Evolutionary conservation across 2,888 invertebrate species (phyloP), one percentile per base, ranked within the genome.

Genomic region (Drosophila koepferae): DNA sequence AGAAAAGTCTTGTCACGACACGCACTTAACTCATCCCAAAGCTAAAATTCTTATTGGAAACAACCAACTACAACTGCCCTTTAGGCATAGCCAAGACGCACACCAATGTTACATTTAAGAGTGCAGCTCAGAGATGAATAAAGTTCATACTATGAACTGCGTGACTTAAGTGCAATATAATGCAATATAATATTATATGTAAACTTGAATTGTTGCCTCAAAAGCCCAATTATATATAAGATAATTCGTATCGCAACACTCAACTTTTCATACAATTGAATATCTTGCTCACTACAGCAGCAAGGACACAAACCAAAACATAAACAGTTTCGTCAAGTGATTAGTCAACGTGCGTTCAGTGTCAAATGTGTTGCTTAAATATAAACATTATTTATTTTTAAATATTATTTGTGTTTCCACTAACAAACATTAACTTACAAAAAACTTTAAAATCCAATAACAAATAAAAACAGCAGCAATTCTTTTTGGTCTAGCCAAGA

Each of bases 1-100:
- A 2, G 12, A 49, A n/a, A n/a, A n/a, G n/a, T n/a, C 23, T 38
- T 54, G 53, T 38, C 53, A 38, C 53, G 38, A 54, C 53, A 10
- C n/a, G 20, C 12, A 4, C 2, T 1, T 10, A 20, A 34, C 20
- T 20, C 20, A 31, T 34, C 41, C 12, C 43, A 16, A 48, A 18
- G 18, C 20, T 12, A 1, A 10, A 20, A 31, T 40, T 23, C 16
- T 3, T 8, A 49, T 34, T 51, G 34, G 40, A 14, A 14, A 36
- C 18, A 55, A 28, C 1, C 1, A 6, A 9, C n/a, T 31, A 18
- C 9, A 60, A 12, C 34, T 18, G 36, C 0, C 0, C 10, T 0
- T 6, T 38, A 10, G 12, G 2, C 6, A n/a, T 28, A 71, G 18
- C 36, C n/a, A 31, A 53, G 40, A 63, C 44, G 34, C 14, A 34